phyloP scores from a whole-genome alignment of 1,140 invertebrate genomes.

The Caerostris extrusa region DNA sequence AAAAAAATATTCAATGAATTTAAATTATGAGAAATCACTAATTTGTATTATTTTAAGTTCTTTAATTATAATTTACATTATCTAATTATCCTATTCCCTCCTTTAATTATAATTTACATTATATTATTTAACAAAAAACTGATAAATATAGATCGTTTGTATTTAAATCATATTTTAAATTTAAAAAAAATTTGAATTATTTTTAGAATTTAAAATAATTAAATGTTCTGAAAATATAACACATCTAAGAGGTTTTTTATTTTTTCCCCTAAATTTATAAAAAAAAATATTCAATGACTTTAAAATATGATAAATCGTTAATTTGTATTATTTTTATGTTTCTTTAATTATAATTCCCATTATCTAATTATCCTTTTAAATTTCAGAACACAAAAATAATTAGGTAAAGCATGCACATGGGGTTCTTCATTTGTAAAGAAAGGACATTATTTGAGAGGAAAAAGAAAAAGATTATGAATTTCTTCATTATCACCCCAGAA shows the following conservation, averaged over 20 bases:
- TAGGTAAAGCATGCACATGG: slow-evolving; percentile 14
- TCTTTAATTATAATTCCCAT: not conserved
- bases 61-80: not conserved
- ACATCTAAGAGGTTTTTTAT: too few species aligned
- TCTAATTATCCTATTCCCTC: not conserved
- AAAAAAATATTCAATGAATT: too few species aligned
- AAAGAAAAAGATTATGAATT: slow-evolving; percentile 1
- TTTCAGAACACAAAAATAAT: slow-evolving; percentile 22
- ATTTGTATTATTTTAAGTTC: not conserved
- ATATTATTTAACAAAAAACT: too few species aligned
- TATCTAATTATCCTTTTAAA: not conserved
- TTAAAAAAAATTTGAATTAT: too few species aligned
- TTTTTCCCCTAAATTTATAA: too few species aligned
- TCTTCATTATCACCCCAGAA: not conserved
- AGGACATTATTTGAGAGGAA: slow-evolving; percentile 13
- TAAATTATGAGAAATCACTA: not conserved
- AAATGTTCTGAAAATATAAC: too few species aligned
- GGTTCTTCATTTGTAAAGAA: not conserved
- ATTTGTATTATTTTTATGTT: not conserved
- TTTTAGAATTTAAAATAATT: too few species aligned
- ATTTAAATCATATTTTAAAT: too few species aligned
- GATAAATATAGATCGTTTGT: too few species aligned
- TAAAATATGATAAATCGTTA: not conserved
- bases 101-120: too few species aligned
- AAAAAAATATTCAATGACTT: too few species aligned